Evolutionary conservation across 1,140 invertebrate genomes (phyloP).

Genomic region (Drosophila rufa): DNA sequence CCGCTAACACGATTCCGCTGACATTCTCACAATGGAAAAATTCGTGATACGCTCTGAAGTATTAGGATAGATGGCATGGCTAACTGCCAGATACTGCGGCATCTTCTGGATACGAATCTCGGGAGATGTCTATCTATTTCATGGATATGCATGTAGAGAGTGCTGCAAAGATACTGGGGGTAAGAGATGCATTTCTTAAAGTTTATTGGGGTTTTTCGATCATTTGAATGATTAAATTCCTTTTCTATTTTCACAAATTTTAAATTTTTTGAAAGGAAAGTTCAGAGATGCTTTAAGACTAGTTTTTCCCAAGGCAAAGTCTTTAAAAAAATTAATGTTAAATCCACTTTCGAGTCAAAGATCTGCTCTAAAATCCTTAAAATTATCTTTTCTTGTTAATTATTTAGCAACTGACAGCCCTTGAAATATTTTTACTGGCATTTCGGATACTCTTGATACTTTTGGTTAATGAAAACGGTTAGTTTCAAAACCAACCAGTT

Average conservation of each 20-base stretch:
- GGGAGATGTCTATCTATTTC: constrained; percentile 19
- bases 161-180: not conserved
- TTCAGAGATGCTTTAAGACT: too few species aligned
- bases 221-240: not conserved
- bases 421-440: too few species aligned
- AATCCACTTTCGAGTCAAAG: not conserved
- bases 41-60: constrained; percentile 43
- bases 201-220: too few species aligned
- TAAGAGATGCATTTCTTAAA: not conserved
- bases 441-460: not conserved
- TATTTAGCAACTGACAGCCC: not conserved
- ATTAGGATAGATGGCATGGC: constrained; percentile 47
- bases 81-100: constrained; percentile 16
- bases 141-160: constrained; percentile 2
- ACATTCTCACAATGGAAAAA: constrained; percentile 43
- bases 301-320: too few species aligned
- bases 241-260: not conserved
- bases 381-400: not conserved
- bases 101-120: constrained; percentile 26
- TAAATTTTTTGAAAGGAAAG: too few species aligned
- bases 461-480: not conserved
- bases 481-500: constrained; percentile 14
- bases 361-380: too few species aligned
- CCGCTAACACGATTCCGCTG: constrained; percentile 44
- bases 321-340: too few species aligned